Evolutionary conservation across 1,140 invertebrate genomes (phyloP), one percentile per base, ranked within the genome.

Genomic region (Caligus rogercresseyi): DNA sequence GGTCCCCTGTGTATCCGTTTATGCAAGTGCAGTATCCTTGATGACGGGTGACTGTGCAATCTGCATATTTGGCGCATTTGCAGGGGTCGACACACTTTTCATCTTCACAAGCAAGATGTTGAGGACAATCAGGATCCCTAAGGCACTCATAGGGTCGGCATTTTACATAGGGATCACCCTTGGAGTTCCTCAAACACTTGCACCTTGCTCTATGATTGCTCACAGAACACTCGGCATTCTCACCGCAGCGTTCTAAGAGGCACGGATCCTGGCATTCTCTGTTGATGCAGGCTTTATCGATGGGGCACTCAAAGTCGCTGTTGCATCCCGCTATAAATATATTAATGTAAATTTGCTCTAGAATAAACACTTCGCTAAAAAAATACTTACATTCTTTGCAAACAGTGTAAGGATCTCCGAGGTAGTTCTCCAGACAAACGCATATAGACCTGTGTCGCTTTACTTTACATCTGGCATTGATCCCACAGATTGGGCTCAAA

Each of bases 381-480:
- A 26, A 64, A 61, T 43, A 70, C 72, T 69, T 68, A 73, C 72
- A 58, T 61, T 67, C 67, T 19, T 64, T 80, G 70, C 89, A 93
- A 70, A 89, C 85, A 25, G 85, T 74, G 70, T 85, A 80, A 20
- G 88, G 80, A 73, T 90, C 88, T 67, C 89, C 89, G 43, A 77
- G 78, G 70, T 86, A 91, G 15, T 83, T 83, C 7, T 78, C 71
- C 14, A 86, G 78, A 72, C 89, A 93, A 13, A 78, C 76, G 69
- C 89, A 93, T 15, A 82, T 77, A 1, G 82, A 82, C 63, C 79
- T 78, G 70, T 92, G 87, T 66, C 81, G 79, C 4, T 78, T 70
- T 1, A 86, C 80, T 69, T 77, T 81, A 67, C 89, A 93, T 65
- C 86, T 78, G 3, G 89, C 87, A 69, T 90, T 91, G 1, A 83